Evolutionary conservation across 2,888 invertebrate genomes (phyloP), one percentile per base, ranked within the genome.

Genomic region (Drosophila fungiperda): DNA sequence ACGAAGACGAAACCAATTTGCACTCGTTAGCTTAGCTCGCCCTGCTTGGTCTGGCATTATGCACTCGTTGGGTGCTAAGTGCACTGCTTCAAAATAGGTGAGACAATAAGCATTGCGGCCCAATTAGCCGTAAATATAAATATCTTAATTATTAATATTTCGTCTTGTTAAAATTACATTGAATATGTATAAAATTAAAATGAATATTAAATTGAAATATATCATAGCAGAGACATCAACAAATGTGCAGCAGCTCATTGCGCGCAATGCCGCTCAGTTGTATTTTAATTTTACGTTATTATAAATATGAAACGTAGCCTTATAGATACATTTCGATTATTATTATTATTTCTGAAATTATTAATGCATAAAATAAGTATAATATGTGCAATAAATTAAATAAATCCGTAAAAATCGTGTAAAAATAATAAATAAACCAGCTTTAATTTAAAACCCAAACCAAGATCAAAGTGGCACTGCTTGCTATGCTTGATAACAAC

Each of bases 1-100:
- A 17, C 15, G 1, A 7, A 12, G 23, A 15, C 20, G 15, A 45
- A 45, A 12, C 23, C 15, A 23, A 45, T 23, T 2, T 2, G 45
- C 23, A 73, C 55, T 61, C 53, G 68, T 20, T 68, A 2, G 29
- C 17, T 23, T 32, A 32, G 38, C 36, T 66, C 7, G 50, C 60
- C 62, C 70, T 74, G 63, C 70, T 67, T 68, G 54, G 36, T 35
- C 1, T 38, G 23, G 4, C 23, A 7, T 45, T 23, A 23, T 15
- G 15, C 23, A 15, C 45, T 45, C 15, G 45, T 15, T 23, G 15
- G 23, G 4, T 45, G 15, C 23, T 15, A 45, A 15, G 1, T 15
- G 45, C 23, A 23, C 23, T 23, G 45, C 23, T 8, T 45, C 45
- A 45, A 45, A 26, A 45, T 29, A 29, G 5, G 23, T 15, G 23